Evolutionary conservation across 2,797 vertebrate species (phyloP).

Genomic region (Tapera naevia): DNA sequence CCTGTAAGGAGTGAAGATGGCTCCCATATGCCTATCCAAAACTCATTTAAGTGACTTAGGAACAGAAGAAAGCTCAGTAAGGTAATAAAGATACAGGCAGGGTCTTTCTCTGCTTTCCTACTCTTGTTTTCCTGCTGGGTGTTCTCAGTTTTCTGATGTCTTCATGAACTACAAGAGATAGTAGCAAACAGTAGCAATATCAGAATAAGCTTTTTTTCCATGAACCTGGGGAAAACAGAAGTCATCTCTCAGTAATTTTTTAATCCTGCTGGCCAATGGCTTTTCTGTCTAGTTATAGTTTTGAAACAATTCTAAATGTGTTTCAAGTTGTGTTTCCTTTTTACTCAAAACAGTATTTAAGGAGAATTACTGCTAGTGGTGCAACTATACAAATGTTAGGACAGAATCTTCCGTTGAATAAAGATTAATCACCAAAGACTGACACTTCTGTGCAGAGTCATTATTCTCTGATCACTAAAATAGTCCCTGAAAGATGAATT

Average conservation of each 20-base stretch:
- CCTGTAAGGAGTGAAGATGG: background rate
- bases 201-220: background rate
- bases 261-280: background rate
- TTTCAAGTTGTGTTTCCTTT: background rate
- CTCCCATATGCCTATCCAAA: background rate
- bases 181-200: background rate
- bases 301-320: background rate
- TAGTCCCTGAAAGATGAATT: background rate
- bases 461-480: background rate
- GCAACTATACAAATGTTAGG: background rate
- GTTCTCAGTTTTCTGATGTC: background rate
- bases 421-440: background rate
- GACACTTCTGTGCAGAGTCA: background rate
- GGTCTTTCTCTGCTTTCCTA: background rate
- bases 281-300: background rate
- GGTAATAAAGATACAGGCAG: background rate
- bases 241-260: background rate
- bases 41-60: background rate
- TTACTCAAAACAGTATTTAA: background rate
- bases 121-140: background rate
- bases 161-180: background rate
- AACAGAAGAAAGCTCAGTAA: background rate
- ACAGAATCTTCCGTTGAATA: background rate
- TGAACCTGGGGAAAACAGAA: background rate
- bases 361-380: background rate